phyloP scores from a whole-genome alignment of 2,113 vertebrate species.

The Eira barbara region DNA sequence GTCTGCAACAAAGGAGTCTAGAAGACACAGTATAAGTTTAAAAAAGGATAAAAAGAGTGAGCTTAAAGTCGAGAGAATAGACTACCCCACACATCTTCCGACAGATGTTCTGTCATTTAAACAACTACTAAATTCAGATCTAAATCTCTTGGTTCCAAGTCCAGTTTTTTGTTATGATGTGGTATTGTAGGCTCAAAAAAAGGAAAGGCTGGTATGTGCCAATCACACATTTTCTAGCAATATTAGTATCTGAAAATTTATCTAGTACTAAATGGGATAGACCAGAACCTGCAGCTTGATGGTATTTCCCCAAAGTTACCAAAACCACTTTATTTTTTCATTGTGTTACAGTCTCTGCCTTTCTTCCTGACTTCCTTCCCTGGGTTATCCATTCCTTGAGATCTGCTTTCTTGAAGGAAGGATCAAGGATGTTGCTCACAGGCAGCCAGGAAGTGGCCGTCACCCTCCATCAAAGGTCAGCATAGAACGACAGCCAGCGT shows the following conservation, averaged over 20 bases:
- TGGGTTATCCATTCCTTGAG: neutral
- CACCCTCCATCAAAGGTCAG: conserved; percentile 51
- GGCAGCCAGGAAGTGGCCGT: conserved; percentile 63
- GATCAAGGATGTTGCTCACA: conserved; percentile 37
- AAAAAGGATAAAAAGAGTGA: neutral
- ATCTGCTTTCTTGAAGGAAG: conserved; percentile 58
- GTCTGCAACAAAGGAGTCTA: neutral
- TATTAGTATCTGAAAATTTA: neutral
- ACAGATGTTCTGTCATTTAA: neutral
- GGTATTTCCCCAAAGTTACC: neutral
- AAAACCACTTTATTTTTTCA: neutral
- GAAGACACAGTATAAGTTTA: neutral
- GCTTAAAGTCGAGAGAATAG: neutral
- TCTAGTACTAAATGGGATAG: neutral
- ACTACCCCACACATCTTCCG: neutral
- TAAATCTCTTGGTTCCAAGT: neutral
- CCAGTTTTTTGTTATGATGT: neutral
- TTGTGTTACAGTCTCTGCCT: neutral
- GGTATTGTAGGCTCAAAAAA: neutral
- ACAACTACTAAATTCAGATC: neutral
- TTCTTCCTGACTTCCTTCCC: conserved; percentile 22
- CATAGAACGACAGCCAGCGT: neutral
- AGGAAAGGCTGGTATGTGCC: neutral
- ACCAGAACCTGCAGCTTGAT: neutral
- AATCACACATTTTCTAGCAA: neutral